Conservation (phyloP, 2,888 invertebrate genomes). For the Platyscelio sp. region DNA sequence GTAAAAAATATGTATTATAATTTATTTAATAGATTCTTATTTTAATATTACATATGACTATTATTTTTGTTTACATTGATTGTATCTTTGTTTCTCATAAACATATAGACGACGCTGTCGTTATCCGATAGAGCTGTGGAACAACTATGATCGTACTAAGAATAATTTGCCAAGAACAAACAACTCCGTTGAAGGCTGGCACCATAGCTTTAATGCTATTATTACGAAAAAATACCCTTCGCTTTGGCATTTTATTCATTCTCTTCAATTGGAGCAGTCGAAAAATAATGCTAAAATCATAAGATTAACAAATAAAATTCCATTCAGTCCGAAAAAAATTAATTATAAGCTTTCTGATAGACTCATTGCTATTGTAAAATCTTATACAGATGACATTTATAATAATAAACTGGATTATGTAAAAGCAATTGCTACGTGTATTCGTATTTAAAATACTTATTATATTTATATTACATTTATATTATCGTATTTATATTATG, state of each 20-base stretch:
- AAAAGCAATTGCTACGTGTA: background rate
- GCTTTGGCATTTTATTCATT: background rate
- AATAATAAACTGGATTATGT: background rate
- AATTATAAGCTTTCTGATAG: background rate
- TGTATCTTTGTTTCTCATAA: background rate
- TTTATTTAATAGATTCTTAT: background rate
- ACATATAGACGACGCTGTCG: background rate
- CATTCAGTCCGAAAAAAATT: background rate
- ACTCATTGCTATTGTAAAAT: background rate
- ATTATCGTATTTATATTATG: too few species aligned
- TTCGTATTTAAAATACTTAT: background rate
- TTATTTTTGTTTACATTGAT: background rate
- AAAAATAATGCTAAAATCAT: background rate
- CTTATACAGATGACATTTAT: background rate
- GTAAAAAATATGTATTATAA: too few species aligned
- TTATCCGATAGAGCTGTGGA: background rate
- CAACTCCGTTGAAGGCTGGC: background rate
- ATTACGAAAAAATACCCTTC: background rate
- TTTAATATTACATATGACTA: too few species aligned
- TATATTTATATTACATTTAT: too few species aligned
- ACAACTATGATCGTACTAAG: slow-evolving; percentile 3
- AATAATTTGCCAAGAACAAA: background rate
- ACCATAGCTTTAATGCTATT: background rate
- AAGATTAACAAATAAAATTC: background rate
- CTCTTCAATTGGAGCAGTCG: background rate